Conservation (phyloP, 1,140 invertebrate genomes). For the Olivierus martensii region DNA sequence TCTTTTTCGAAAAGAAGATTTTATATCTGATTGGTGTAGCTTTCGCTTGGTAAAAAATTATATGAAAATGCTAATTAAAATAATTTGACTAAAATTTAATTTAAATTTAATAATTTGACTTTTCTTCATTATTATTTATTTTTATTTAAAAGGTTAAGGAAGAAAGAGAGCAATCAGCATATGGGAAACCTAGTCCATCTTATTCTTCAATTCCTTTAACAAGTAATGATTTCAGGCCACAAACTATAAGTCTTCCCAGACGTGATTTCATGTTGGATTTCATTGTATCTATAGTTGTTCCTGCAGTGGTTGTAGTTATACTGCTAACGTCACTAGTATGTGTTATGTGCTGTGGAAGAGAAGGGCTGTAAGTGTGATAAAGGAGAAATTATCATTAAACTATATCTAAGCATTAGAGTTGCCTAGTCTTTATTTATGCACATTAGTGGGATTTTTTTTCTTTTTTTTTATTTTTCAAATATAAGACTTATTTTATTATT, state of each 20-base stretch:
- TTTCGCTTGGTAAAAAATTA: constrained; percentile 52
- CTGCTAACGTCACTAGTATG: constrained; percentile 49
- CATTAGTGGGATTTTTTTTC: neutral
- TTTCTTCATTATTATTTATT: neutral
- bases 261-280: constrained; percentile 55
- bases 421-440: neutral
- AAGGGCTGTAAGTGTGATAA: constrained; percentile 52
- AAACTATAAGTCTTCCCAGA: constrained; percentile 43
- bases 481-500: neutral
- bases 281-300: constrained; percentile 51
- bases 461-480: neutral
- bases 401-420: neutral
- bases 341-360: constrained; percentile 58
- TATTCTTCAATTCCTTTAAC: constrained; percentile 12
- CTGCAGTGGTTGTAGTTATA: constrained; percentile 48
- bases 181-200: constrained; percentile 6
- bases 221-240: constrained; percentile 27
- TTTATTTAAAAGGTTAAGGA: neutral
- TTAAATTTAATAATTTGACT: too few species aligned
- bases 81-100: neutral
- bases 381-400: neutral
- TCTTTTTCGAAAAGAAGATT: constrained; percentile 57
- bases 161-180: neutral
- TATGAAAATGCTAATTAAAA: neutral
- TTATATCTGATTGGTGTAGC: constrained; percentile 75